phyloP scores from a whole-genome alignment of 2,797 vertebrate species.

The Anableps anableps region DNA sequence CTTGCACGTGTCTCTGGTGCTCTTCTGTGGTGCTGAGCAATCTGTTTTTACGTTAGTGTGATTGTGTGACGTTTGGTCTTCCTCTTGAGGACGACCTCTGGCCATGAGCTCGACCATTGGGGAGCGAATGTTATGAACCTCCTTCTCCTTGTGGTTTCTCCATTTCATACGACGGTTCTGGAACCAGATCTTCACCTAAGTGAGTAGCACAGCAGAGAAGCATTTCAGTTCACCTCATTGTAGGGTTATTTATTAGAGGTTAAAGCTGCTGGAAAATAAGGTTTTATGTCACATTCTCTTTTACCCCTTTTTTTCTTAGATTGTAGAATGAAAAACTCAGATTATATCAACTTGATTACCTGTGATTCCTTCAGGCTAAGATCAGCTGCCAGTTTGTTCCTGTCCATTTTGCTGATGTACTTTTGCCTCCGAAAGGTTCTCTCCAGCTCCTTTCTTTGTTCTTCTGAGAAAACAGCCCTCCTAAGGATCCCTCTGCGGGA shows the following conservation, averaged over 20 bases:
- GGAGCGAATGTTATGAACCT: conserved; percentile 86
- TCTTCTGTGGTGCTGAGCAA: conserved; percentile 45
- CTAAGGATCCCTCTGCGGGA: conserved; percentile 91
- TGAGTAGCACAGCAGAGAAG: conserved; percentile 23
- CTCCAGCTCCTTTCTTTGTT: conserved; percentile 95
- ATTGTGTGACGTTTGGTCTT: conserved; percentile 43
- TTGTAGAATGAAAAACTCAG: neutral
- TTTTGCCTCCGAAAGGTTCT: conserved; percentile 96
- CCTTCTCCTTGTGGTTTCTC: conserved; percentile 97
- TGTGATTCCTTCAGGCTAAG: conserved; percentile 96
- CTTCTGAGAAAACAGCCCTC: conserved; percentile 96
- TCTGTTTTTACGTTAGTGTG: conserved; percentile 36
- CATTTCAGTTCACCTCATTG: neutral
- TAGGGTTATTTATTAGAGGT: neutral
- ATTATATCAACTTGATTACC: conserved; percentile 75
- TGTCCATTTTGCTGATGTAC: conserved; percentile 97
- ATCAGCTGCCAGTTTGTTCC: conserved; percentile 91
- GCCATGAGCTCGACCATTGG: conserved; percentile 84
- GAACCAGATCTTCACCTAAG: conserved; percentile 98
- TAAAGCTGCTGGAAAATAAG: neutral
- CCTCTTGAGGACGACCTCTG: conserved; percentile 62
- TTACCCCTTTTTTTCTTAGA: conserved; percentile 6
- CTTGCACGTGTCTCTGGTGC: conserved; percentile 46
- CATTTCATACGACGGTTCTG: conserved; percentile 99
- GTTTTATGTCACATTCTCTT: neutral